A percentile compares a stretch with the other conserved stretches of the same genome.
Conservation (phyloP, 2,888 invertebrate genomes). For the Macrophya annulata region DNA sequence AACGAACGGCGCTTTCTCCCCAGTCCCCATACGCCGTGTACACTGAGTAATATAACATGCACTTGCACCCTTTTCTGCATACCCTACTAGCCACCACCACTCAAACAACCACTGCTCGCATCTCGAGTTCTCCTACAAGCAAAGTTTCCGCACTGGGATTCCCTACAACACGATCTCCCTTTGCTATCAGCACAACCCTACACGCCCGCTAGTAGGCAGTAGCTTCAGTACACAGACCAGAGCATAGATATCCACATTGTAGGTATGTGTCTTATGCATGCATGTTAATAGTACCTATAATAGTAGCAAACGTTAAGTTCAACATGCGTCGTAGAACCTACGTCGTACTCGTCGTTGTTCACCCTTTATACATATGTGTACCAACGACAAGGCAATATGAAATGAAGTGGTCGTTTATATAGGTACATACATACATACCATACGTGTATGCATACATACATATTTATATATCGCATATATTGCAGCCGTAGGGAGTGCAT, state of each 20-base stretch:
- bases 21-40: background rate
- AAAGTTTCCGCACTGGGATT: background rate
- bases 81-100: slow-evolving; percentile 1
- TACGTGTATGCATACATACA: background rate
- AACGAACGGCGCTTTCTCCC: slow-evolving; percentile 46
- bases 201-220: no score
- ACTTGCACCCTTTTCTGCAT: slow-evolving; percentile 6
- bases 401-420: background rate
- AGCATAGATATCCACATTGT: background rate
- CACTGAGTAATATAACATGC: slow-evolving; percentile 17
- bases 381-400: no score
- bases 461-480: background rate
- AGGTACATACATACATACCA: background rate
- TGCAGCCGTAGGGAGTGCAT: slow-evolving; percentile 50
- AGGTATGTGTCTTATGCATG: background rate
- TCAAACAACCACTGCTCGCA: background rate
- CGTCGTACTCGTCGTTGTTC: background rate
- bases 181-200: background rate
- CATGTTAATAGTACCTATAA: background rate
- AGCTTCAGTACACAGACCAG: background rate
- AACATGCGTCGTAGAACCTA: background rate
- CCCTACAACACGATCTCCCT: slow-evolving; percentile 22
- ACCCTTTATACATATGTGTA: no score
- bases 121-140: slow-evolving; percentile 20
- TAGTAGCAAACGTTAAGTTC: background rate